Evolutionary conservation across 2,113 vertebrate genomes (phyloP).

Genomic region (Tenrec ecaudatus): DNA sequence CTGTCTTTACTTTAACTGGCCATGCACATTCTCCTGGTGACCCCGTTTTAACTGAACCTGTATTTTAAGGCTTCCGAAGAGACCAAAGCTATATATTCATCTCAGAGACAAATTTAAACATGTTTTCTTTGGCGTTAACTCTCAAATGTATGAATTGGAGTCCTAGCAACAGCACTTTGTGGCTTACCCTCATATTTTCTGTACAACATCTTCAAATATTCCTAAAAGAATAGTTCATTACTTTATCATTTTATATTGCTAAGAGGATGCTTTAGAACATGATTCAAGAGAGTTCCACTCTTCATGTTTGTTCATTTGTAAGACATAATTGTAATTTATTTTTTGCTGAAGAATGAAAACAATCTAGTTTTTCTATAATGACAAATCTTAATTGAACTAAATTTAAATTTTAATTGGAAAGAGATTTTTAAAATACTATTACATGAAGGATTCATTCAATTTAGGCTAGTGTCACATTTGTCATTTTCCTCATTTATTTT

Average conservation of each 20-base stretch:
- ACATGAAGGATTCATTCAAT: slow-evolving; percentile 42
- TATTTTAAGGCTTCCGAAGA: too few relatives aligned
- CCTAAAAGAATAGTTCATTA: background rate
- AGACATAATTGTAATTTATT: slow-evolving; percentile 8
- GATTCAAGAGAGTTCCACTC: background rate
- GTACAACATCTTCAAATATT: background rate
- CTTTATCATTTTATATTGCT: background rate
- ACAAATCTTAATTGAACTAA: slow-evolving; percentile 50
- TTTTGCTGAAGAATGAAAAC: background rate
- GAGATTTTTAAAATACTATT: slow-evolving; percentile 36
- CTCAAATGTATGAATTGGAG: too few relatives aligned
- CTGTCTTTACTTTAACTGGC: too few relatives aligned
- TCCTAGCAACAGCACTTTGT: too few relatives aligned
- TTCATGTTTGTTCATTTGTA: background rate
- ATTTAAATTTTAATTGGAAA: slow-evolving; percentile 68
- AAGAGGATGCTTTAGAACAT: background rate
- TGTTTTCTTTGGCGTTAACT: too few relatives aligned
- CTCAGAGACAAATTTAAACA: too few relatives aligned
- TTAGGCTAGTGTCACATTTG: slow-evolving; percentile 14
- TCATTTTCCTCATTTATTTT: slow-evolving; percentile 59
- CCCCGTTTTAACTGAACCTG: too few relatives aligned
- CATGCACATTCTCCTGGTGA: too few relatives aligned
- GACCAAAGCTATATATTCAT: too few relatives aligned
- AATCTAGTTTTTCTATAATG: slow-evolving; percentile 51
- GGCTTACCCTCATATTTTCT: background rate